Evolutionary conservation across 2,888 invertebrate genomes (phyloP).

Genomic region (Dicyrtomina minuta): DNA sequence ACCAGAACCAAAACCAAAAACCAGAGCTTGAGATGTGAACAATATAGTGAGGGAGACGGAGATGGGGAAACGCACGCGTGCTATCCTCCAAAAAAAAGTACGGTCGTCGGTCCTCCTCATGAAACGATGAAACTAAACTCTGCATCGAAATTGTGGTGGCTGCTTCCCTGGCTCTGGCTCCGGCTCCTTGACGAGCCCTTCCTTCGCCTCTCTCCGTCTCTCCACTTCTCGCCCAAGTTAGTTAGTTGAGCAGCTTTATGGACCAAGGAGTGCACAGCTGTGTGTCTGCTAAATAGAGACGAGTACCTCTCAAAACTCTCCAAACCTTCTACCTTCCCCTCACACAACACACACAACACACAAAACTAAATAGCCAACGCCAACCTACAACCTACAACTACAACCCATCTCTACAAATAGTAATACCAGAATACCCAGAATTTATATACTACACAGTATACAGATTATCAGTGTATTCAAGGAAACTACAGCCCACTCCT

Average conservation of each 20-base stretch:
- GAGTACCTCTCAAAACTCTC: not conserved
- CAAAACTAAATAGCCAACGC: too few relatives aligned
- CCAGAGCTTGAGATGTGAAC: too few relatives aligned
- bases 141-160: not conserved
- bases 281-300: conserved; percentile 9
- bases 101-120: conserved; percentile 7
- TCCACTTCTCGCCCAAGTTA: not conserved
- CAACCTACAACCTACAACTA: too few relatives aligned
- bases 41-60: not conserved
- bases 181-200: too few relatives aligned
- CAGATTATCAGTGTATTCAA: too few relatives aligned
- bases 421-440: too few relatives aligned
- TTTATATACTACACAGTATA: too few relatives aligned
- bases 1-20: too few relatives aligned
- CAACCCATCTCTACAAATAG: too few relatives aligned
- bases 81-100: conserved; percentile 1
- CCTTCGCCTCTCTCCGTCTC: too few relatives aligned
- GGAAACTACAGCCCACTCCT: too few relatives aligned
- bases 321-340: not conserved
- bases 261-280: conserved; percentile 6
- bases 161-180: conserved; percentile 1
- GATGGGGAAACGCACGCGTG: conserved; percentile 8
- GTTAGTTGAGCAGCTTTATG: conserved; percentile 13
- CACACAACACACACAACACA: too few relatives aligned
- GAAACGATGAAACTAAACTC: conserved; percentile 13